A percentile compares a stretch with the other conserved stretches of the same genome.
Conservation (phyloP, 2,113 vertebrate genomes). For the Tyrannus savana region DNA sequence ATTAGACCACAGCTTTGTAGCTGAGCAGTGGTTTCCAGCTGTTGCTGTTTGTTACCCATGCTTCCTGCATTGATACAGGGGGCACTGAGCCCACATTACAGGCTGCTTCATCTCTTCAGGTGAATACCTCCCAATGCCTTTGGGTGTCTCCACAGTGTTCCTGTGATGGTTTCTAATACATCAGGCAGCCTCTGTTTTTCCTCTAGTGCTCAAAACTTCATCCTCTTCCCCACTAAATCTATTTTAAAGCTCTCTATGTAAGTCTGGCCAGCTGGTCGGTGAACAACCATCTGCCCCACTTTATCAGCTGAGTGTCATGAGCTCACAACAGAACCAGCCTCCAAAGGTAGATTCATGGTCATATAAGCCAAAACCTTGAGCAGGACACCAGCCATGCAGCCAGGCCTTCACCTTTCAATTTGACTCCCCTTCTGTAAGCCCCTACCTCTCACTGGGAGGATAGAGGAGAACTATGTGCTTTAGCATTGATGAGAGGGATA, state of each 20-base stretch:
- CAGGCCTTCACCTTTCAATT: background rate
- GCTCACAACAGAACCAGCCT: background rate
- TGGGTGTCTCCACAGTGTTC: background rate
- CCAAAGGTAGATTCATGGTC: background rate
- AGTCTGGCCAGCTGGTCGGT: background rate
- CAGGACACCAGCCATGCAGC: fast-evolving
- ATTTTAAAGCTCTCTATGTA: background rate
- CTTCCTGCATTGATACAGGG: background rate
- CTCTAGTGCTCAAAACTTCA: background rate
- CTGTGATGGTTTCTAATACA: background rate
- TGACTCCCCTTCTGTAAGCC: background rate
- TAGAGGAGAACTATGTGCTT: background rate
- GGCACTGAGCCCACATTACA: background rate
- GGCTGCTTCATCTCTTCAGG: background rate
- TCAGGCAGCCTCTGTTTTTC: background rate
- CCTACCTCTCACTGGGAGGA: background rate
- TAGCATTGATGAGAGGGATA: background rate
- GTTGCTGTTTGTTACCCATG: background rate
- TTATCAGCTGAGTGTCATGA: background rate
- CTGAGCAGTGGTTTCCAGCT: background rate
- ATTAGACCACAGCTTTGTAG: background rate
- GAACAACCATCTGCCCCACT: fast-evolving
- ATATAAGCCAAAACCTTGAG: background rate
- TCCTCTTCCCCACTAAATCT: background rate
- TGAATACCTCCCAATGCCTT: background rate